phyloP scores from a whole-genome alignment of 1,140 invertebrate species.

The Pogonus chalceus region DNA sequence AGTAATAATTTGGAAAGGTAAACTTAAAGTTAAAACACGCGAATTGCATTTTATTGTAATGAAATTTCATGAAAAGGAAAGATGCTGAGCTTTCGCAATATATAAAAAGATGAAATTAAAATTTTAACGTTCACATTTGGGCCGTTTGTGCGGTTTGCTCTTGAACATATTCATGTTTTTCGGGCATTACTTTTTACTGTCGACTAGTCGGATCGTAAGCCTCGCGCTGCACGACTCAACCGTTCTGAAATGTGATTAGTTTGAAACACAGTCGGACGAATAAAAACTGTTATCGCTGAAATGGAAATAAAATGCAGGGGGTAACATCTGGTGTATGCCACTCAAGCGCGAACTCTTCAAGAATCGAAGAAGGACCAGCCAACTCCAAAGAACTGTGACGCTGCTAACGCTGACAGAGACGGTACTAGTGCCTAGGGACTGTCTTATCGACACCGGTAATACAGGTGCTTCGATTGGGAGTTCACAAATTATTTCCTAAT shows the following conservation, averaged over 20 bases:
- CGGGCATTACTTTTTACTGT: background rate
- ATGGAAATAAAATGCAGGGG: constrained; percentile 1
- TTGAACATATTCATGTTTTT: background rate
- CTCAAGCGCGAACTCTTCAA: background rate
- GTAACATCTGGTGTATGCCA: background rate
- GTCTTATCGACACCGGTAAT: too few relatives aligned
- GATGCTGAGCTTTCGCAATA: too few relatives aligned
- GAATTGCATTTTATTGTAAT: too few relatives aligned
- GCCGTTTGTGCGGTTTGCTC: background rate
- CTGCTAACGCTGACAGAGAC: too few relatives aligned
- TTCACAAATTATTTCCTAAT: too few relatives aligned
- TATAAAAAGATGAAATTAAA: background rate
- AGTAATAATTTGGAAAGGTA: too few relatives aligned
- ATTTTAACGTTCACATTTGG: background rate
- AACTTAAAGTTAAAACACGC: too few relatives aligned
- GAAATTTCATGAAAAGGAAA: too few relatives aligned
- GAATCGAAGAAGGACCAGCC: too few relatives aligned
- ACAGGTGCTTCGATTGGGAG: too few relatives aligned
- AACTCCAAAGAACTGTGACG: too few relatives aligned
- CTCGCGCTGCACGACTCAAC: background rate
- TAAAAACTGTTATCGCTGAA: constrained; percentile 4
- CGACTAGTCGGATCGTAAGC: background rate
- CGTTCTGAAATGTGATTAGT: constrained; percentile 1
- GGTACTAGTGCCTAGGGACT: too few relatives aligned
- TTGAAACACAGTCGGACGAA: background rate